Evolutionary conservation across 2,888 invertebrate genomes (phyloP), one percentile per base, ranked within the genome.

Genomic region (Chloromyia formosa): DNA sequence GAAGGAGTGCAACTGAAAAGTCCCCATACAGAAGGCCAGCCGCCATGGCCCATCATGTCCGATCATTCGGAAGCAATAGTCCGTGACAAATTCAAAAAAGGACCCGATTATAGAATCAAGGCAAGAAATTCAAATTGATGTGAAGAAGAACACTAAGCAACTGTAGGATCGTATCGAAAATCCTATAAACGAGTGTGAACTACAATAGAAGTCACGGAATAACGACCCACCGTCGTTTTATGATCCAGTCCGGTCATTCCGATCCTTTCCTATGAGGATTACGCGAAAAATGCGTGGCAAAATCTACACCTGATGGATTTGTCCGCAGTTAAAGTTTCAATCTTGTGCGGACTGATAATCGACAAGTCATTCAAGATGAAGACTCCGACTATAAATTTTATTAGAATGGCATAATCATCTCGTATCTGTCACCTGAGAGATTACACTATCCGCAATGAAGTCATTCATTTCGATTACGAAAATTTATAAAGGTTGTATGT

Each of bases 21-120:
- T 40, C 58, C 35, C 18, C 35, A 58, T 71, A 73, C 74, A 74
- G 64, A 27, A 64, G 62, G 62, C 73, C 58, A 71, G 69, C 56
- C 53, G 49, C 62, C 54, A 74, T 27, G 73, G 49, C 54, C 62
- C 73, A 74, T 76, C 73, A 74, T 54, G 73, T 61, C 73, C 56
- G 73, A 66, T 73, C 76, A 75, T 76, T 76, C 62, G 69, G 75
- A 76, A 76, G 76, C 76, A 73, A 76, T 75, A 76, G 74, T 76
- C 76, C 76, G 76, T 76, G 76, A 76, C 76, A 73, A 75, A 76
- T 76, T 75, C 69, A 74, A 49, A 76, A 75, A 76, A 75, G 74
- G 61, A 22, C 76, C 71, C 74, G 76, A 76, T 76, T 76, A 35
- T 35, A 76, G 49, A 45, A 40, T 23, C 58, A 18, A 54, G 58